A percentile compares a stretch with the other conserved stretches of the same genome.
Evolutionary conservation across 2,797 vertebrate genomes (phyloP).

Genomic region (Sitta carolinensis): DNA sequence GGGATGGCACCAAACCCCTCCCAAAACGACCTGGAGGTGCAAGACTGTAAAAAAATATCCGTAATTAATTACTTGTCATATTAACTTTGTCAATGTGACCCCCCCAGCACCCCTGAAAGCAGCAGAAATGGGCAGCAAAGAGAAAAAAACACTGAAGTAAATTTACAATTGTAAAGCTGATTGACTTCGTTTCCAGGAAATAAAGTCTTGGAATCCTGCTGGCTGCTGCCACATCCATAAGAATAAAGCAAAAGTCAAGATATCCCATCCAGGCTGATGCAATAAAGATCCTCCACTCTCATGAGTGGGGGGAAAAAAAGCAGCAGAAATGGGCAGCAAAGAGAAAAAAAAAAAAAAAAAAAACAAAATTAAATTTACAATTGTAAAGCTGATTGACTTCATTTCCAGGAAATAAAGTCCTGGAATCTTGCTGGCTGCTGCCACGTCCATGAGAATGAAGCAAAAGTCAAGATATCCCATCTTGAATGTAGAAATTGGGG

Average conservation of each 20-base stretch:
- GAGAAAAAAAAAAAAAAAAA: neutral
- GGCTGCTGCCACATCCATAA: neutral
- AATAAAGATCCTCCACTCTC: neutral
- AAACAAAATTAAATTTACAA: neutral
- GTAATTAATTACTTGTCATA: neutral
- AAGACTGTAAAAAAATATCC: neutral
- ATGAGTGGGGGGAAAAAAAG: too few relatives aligned
- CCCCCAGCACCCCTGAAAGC: neutral
- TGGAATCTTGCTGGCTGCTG: neutral
- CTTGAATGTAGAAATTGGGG: neutral
- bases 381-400: neutral
- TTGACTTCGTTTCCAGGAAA: neutral
- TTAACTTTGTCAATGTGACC: neutral
- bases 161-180: neutral
- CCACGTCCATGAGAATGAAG: neutral
- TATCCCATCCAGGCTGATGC: neutral
- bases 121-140: neutral
- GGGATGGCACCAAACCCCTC: neutral
- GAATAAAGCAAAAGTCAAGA: neutral
- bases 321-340: neutral
- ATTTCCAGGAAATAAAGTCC: neutral
- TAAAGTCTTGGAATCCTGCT: neutral
- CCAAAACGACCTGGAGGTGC: neutral
- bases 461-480: neutral
- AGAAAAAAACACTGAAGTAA: neutral